Percentiles rank a stretch among this genome's conserved stretches.
phyloP scores from a whole-genome alignment of 2,113 vertebrate genomes.

The Sylvietta virens region DNA sequence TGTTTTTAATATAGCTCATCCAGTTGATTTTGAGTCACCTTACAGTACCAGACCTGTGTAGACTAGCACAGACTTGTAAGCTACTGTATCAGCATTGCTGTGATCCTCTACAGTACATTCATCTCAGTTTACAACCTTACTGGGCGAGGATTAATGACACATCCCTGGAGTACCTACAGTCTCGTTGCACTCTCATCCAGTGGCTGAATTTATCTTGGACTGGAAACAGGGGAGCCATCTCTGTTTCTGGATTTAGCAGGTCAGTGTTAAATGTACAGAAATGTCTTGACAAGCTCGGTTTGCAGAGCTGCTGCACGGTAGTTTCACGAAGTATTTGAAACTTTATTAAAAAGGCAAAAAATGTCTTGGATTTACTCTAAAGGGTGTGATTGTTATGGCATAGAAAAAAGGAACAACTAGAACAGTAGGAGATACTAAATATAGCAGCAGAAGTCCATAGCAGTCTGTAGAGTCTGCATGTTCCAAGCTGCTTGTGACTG shows the following conservation, averaged over 20 bases:
- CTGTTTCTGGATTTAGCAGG: conserved; percentile 92
- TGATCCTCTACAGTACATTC: conserved; percentile 94
- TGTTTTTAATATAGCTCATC: conserved; percentile 84
- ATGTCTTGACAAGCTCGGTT: background rate
- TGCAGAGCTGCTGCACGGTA: background rate
- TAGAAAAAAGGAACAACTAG: background rate
- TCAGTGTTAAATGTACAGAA: conserved; percentile 63
- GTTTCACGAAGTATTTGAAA: background rate
- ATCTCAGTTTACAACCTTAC: conserved; percentile 97
- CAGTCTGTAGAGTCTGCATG: background rate
- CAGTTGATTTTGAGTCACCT: conserved; percentile 97
- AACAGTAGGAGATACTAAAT: conserved; percentile 27
- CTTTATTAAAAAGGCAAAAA: background rate
- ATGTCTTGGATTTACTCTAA: background rate
- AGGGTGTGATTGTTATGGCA: background rate
- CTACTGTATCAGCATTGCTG: conserved; percentile 95
- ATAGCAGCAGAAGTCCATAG: conserved; percentile 32
- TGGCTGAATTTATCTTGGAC: conserved; percentile 98
- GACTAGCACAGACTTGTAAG: conserved; percentile 95
- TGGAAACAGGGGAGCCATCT: conserved; percentile 91
- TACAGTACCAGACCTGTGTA: conserved; percentile 92
- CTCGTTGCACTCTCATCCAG: conserved; percentile 91
- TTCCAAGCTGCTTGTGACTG: background rate
- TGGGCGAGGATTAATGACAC: conserved; percentile 90
- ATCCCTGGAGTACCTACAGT: conserved; percentile 88